Conservation (phyloP, 2,888 invertebrate genomes). For the Nymphalis polychloros region DNA sequence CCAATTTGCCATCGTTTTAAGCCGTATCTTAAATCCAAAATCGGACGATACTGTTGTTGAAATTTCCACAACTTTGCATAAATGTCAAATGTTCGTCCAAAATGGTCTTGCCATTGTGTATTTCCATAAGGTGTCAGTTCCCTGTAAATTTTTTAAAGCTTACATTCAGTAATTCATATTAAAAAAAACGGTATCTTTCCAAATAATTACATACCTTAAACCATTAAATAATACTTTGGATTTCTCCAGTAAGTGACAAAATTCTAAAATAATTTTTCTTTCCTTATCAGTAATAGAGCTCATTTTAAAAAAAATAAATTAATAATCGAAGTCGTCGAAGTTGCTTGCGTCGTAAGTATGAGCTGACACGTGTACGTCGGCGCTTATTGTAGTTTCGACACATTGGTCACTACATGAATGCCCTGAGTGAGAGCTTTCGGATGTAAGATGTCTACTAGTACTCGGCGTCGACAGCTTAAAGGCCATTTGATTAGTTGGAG, state of each 20-base stretch:
- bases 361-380: not conserved
- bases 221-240: conserved; percentile 98
- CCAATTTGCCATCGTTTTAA: conserved; percentile 99
- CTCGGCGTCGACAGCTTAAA: no score
- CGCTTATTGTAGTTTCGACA: no score
- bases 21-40: conserved; percentile 95
- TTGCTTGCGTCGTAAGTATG: not conserved
- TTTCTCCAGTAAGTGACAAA: conserved; percentile 97
- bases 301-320: conserved; percentile 37
- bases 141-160: conserved; percentile 73
- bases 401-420: no score
- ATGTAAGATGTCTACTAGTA: no score
- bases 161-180: not conserved
- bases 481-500: no score
- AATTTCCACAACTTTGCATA: conserved; percentile 99
- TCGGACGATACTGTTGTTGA: conserved; percentile 96
- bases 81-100: conserved; percentile 97
- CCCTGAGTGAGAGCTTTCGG: no score
- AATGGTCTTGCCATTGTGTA: conserved; percentile 98
- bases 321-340: not conserved
- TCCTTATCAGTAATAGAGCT: conserved; percentile 85
- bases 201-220: conserved; percentile 84
- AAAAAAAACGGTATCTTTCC: not conserved
- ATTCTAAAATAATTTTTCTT: conserved; percentile 96
- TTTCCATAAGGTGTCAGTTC: conserved; percentile 98